Conservation (phyloP, 2,797 vertebrate genomes). For the Protosalanx chinensis region DNA sequence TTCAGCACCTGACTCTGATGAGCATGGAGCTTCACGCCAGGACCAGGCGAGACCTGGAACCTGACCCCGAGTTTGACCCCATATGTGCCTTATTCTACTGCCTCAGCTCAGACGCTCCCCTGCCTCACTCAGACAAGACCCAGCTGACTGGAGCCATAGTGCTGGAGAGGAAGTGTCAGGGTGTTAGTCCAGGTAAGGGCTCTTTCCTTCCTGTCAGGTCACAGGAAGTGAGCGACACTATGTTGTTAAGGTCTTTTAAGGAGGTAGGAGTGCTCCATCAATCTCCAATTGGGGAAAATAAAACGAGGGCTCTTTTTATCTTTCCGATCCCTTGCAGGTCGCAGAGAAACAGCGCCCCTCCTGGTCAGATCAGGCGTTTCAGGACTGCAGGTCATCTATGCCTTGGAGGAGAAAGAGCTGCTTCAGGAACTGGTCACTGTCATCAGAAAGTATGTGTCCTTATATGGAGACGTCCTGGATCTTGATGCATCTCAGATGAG, state of each 20-base stretch:
- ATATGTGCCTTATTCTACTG: conserved; percentile 99
- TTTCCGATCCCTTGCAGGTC: conserved; percentile 63
- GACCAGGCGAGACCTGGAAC: conserved; percentile 89
- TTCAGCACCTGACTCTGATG: conserved; percentile 91
- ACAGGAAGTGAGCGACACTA: not conserved
- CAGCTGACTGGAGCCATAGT: conserved; percentile 87
- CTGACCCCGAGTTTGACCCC: conserved; percentile 97
- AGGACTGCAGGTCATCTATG: conserved; percentile 87
- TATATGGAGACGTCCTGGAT: not conserved
- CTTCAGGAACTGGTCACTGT: conserved; percentile 86
- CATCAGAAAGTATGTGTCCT: conserved; percentile 79
- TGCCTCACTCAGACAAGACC: conserved; percentile 72
- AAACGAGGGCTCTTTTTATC: not conserved
- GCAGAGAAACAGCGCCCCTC: conserved; percentile 80
- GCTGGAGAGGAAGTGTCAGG: conserved; percentile 78
- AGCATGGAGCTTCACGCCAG: conserved; percentile 94
- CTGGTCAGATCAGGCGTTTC: conserved; percentile 91
- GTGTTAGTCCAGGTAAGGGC: conserved; percentile 72
- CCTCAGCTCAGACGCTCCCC: conserved; percentile 82
- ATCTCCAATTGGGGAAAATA: too few relatives aligned
- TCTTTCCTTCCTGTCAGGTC: not conserved
- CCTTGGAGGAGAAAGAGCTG: conserved; percentile 87
- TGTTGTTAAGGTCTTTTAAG: not conserved
- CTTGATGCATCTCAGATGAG: not conserved
- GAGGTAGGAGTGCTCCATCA: too few relatives aligned